Evolutionary conservation across 2,113 vertebrate genomes (phyloP).

Genomic region (Ictalurus furcatus): DNA sequence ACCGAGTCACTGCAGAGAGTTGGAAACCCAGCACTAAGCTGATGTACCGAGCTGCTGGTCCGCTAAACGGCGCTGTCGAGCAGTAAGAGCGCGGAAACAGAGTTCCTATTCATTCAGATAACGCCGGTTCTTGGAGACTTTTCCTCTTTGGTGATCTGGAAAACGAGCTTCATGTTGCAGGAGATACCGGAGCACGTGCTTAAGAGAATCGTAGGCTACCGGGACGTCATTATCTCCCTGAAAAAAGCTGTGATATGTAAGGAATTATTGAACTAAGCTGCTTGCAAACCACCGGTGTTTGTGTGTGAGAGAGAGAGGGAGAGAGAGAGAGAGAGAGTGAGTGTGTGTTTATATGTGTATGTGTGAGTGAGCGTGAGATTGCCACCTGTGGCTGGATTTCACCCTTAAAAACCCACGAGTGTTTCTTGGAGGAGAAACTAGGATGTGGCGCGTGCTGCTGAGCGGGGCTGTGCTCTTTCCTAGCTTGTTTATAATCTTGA

Average conservation of each 20-base stretch:
- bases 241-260: neutral
- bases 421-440: slow-evolving; percentile 26
- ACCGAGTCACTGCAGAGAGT: neutral
- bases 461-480: slow-evolving; percentile 77
- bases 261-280: slow-evolving; percentile 23
- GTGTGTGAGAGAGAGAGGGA: too few species aligned
- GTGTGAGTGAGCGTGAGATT: neutral
- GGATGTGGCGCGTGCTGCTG: slow-evolving; percentile 73
- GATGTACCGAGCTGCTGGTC: neutral
- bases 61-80: neutral
- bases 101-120: neutral
- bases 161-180: neutral
- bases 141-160: neutral
- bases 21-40: neutral
- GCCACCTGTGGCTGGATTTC: slow-evolving; percentile 20
- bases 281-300: neutral
- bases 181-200: neutral
- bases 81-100: neutral
- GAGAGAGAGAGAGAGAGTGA: too few species aligned
- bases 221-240: neutral
- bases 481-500: slow-evolving; percentile 73
- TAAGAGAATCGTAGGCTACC: neutral
- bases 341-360: neutral
- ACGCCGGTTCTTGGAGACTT: neutral
- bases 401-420: neutral